Conservation (phyloP, 2,113 vertebrate genomes). For the Melanerpes formicivorus region DNA sequence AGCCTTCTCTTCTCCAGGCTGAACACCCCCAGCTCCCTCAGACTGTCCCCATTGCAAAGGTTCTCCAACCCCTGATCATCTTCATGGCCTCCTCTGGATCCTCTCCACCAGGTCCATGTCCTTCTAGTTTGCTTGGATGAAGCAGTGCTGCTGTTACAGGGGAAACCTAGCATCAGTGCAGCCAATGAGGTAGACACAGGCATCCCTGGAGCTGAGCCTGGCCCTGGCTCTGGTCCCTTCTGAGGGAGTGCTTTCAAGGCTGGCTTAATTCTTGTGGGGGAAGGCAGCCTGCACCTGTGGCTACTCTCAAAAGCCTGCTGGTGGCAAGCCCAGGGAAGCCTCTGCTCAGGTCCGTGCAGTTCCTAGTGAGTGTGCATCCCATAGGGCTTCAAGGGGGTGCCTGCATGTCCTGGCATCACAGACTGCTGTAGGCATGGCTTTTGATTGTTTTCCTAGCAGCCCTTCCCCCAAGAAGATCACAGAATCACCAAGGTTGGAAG, state of each 20-base stretch:
- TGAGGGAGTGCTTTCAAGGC: background rate
- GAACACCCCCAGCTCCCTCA: too few species aligned
- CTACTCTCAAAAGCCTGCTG: background rate
- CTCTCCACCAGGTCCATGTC: too few species aligned
- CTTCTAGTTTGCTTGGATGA: background rate
- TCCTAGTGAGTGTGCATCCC: background rate
- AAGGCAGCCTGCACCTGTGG: background rate
- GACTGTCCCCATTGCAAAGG: too few species aligned
- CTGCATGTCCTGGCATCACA: background rate
- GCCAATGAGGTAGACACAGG: rapidly evolving
- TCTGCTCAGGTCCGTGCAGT: background rate
- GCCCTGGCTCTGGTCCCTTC: background rate
- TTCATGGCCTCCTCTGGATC: too few species aligned
- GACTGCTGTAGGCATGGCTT: background rate
- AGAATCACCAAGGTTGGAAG: too few species aligned
- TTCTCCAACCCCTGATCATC: too few species aligned
- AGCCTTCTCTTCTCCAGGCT: too few species aligned
- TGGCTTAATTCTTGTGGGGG: background rate
- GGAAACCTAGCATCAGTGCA: background rate
- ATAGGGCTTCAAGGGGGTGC: background rate
- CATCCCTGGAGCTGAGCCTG: rapidly evolving
- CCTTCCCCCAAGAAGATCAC: background rate
- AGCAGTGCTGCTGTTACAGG: background rate
- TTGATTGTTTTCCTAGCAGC: background rate
- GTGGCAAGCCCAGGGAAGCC: background rate